These are phyloP conservation scores for Trichopoda pennipes DNA, from an alignment of 2,888 invertebrate genomes.

Conservation along the genomic window DNA sequence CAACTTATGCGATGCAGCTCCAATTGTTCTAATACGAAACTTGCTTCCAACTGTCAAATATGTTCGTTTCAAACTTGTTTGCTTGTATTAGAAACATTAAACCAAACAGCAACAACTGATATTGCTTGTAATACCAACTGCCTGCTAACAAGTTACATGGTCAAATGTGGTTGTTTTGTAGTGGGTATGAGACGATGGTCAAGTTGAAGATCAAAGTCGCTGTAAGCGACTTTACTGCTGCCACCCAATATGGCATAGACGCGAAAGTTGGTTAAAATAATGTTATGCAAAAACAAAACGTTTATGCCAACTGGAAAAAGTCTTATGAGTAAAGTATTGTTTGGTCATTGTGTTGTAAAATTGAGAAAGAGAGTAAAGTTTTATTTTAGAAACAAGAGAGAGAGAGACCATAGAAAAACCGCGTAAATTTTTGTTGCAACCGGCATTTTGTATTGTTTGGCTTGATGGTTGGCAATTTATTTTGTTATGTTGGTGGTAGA, in stretches of 20 bases:
- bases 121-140: slow-evolving; percentile 22
- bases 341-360: slow-evolving; percentile 24
- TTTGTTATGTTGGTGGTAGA: slow-evolving; percentile 5
- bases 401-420: slow-evolving; percentile 37
- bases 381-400: slow-evolving; percentile 4
- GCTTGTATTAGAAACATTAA: background rate
- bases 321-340: background rate
- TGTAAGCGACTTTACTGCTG: slow-evolving; percentile 9
- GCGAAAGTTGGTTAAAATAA: slow-evolving; percentile 25
- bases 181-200: slow-evolving; percentile 66
- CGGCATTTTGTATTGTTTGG: slow-evolving; percentile 64
- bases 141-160: slow-evolving; percentile 38
- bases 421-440: slow-evolving; percentile 55
- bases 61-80: slow-evolving; percentile 41
- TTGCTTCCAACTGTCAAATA: background rate
- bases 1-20: slow-evolving; percentile 1
- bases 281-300: slow-evolving; percentile 24
- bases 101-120: slow-evolving; percentile 50
- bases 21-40: background rate
- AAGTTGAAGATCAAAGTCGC: slow-evolving; percentile 71
- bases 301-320: slow-evolving; percentile 15
- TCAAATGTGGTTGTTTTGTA: slow-evolving; percentile 28
- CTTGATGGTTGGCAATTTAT: slow-evolving; percentile 12
- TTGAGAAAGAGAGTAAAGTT: slow-evolving; percentile 44
- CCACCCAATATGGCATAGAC: slow-evolving; percentile 10